Conservation (phyloP, 2,113 vertebrate species). For the Actenoides hombroni region DNA sequence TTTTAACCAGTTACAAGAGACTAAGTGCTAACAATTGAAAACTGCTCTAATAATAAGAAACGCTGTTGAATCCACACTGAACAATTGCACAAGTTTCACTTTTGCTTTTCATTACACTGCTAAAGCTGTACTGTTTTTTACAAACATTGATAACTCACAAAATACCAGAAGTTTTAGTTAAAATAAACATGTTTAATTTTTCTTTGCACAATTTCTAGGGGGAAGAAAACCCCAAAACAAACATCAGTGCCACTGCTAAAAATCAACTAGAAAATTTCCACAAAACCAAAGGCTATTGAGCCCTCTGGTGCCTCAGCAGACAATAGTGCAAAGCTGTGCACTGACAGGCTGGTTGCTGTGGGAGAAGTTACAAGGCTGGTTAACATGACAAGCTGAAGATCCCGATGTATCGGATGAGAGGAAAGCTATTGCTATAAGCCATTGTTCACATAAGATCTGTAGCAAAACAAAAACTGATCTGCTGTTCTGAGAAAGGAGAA, state of each 20-base stretch:
- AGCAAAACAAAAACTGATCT: conserved; percentile 6
- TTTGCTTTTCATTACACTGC: background rate
- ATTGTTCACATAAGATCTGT: background rate
- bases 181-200: background rate
- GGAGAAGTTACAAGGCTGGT: background rate
- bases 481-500: background rate
- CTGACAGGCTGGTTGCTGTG: background rate
- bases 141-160: background rate
- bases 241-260: background rate
- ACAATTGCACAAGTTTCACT: background rate
- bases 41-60: background rate
- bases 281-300: accelerated
- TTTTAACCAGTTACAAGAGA: background rate
- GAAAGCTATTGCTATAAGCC: background rate
- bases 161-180: background rate
- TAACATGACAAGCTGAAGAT: background rate
- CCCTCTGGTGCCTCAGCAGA: background rate
- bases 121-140: background rate
- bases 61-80: background rate
- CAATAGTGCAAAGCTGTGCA: background rate
- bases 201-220: background rate
- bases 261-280: background rate
- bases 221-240: background rate
- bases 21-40: background rate
- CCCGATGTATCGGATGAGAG: background rate